A percentile compares a stretch with the other conserved stretches of the same genome.
Conservation (phyloP, 2,888 invertebrate genomes). For the Sesamia inferens region DNA sequence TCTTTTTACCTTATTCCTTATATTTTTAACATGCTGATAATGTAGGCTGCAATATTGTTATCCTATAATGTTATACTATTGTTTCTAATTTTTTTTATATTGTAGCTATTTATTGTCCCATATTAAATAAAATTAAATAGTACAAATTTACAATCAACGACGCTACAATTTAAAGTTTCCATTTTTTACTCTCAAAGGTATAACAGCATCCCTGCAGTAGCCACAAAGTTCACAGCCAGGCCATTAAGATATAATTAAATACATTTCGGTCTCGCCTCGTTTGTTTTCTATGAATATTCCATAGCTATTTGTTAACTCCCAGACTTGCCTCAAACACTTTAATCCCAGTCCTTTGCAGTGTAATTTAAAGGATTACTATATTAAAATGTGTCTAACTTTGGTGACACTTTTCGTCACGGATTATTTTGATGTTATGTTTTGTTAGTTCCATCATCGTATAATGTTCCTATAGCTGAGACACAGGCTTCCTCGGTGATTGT, state of each 20-base stretch:
- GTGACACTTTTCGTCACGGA: slow-evolving; percentile 11
- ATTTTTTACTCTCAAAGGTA: slow-evolving; percentile 8
- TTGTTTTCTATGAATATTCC: slow-evolving; percentile 67
- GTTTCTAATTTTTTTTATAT: too few species aligned
- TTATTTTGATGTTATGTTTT: slow-evolving; percentile 1
- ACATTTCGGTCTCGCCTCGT: slow-evolving; percentile 50
- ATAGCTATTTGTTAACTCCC: slow-evolving; percentile 66
- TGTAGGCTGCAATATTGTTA: too few species aligned
- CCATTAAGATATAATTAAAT: slow-evolving; percentile 62
- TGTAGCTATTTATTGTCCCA: too few species aligned
- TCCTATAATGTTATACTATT: too few species aligned
- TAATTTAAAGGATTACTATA: slow-evolving; percentile 30
- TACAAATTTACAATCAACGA: neutral
- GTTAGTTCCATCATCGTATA: neutral
- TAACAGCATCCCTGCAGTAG: neutral
- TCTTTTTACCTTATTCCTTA: too few species aligned
- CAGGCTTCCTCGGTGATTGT: too few species aligned
- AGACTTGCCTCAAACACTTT: slow-evolving; percentile 37
- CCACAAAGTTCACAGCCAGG: slow-evolving; percentile 11
- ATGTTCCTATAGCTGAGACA: too few species aligned
- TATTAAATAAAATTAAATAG: too few species aligned
- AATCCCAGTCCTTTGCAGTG: slow-evolving; percentile 40
- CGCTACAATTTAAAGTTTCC: neutral
- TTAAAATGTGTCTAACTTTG: slow-evolving; percentile 25
- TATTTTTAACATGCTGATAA: too few species aligned